Conservation (phyloP, 2,888 invertebrate genomes). For the Orthonevra nobilis region DNA sequence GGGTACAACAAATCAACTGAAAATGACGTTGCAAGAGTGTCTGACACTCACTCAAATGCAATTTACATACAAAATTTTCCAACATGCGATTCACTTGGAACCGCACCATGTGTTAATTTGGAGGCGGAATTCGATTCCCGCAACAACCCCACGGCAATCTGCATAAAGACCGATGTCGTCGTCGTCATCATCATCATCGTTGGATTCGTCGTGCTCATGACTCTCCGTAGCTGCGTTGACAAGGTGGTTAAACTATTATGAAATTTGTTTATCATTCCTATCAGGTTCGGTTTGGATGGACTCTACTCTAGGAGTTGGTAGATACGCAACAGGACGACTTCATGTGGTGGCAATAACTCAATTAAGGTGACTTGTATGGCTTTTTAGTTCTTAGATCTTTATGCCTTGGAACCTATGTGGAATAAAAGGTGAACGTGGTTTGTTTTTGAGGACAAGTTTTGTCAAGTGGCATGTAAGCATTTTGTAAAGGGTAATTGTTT, state of each 20-base stretch:
- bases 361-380: conserved; percentile 24
- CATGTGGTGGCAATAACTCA: conserved; percentile 52
- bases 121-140: conserved; percentile 60
- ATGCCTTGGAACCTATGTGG: not conserved
- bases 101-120: conserved; percentile 56
- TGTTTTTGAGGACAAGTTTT: too few relatives aligned
- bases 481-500: too few relatives aligned
- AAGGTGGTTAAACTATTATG: conserved; percentile 67
- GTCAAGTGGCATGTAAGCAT: too few relatives aligned
- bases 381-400: conserved; percentile 33
- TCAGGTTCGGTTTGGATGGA: conserved; percentile 51
- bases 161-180: conserved; percentile 22
- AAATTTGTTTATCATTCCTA: conserved; percentile 66
- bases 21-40: conserved; percentile 66
- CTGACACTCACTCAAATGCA: conserved; percentile 62
- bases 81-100: conserved; percentile 1
- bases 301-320: conserved; percentile 11
- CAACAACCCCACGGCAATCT: conserved; percentile 21
- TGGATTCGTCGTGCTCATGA: not conserved
- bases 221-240: conserved; percentile 29
- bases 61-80: conserved; percentile 62
- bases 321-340: conserved; percentile 13
- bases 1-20: conserved; percentile 65
- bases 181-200: not conserved
- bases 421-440: too few relatives aligned